A percentile compares a stretch with the other conserved stretches of the same genome.
These are phyloP conservation scores for Pollachius pollachius DNA, from an alignment of 2,113 vertebrate species.

Conservation along the genomic window DNA sequence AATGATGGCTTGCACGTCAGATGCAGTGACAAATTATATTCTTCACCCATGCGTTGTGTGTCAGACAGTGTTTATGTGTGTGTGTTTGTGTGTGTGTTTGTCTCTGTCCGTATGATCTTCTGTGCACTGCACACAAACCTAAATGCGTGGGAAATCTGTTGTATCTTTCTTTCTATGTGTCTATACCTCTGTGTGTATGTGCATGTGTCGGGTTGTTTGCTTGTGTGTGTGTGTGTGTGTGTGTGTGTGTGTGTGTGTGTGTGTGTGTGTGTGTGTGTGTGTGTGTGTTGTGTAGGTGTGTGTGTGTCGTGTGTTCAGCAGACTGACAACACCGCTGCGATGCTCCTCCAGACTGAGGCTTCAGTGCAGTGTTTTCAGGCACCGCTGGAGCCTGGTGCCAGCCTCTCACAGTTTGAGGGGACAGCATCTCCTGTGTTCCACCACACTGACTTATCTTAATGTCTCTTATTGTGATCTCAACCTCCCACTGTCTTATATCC, in stretches of 20 bases:
- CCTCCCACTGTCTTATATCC: not conserved
- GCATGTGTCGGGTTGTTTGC: not conserved
- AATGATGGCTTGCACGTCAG: not conserved
- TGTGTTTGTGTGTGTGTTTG: conserved; percentile 12
- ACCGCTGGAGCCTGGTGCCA: conserved; percentile 56
- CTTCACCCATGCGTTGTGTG: conserved; percentile 5
- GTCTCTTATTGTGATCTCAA: not conserved
- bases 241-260: conserved; percentile 42
- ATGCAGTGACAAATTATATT: not conserved
- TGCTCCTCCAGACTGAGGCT: conserved; percentile 61
- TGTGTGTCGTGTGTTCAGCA: too few relatives aligned
- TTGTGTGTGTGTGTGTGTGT: conserved; percentile 15
- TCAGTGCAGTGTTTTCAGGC: conserved; percentile 64
- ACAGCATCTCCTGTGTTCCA: too few relatives aligned
- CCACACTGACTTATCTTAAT: not conserved
- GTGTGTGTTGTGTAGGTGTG: too few relatives aligned
- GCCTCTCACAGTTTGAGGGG: too few relatives aligned
- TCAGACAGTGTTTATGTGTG: not conserved
- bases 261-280: conserved; percentile 14
- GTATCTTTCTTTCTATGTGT: too few relatives aligned
- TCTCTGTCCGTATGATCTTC: too few relatives aligned
- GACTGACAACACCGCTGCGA: conserved; percentile 1
- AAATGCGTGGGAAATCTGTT: too few relatives aligned
- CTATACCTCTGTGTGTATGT: not conserved
- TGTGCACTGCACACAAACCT: not conserved